Evolutionary conservation across 2,888 invertebrate genomes (phyloP).

Genomic region (Emesis furor): DNA sequence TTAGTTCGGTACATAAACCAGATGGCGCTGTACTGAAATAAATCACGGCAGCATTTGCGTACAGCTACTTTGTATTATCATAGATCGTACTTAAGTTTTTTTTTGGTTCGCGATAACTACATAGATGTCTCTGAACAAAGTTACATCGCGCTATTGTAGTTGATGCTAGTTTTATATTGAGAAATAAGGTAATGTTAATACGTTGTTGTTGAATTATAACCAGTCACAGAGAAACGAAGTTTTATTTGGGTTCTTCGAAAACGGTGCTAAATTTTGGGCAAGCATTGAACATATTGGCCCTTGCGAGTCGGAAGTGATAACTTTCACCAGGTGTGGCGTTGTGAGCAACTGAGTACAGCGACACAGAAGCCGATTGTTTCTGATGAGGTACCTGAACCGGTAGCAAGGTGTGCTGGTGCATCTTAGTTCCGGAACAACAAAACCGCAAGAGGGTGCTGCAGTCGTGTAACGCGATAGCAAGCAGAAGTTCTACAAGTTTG

Average conservation of each 20-base stretch:
- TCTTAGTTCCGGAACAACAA: not conserved
- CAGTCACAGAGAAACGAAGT: not conserved
- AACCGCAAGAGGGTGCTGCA: slow-evolving; percentile 12
- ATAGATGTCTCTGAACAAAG: too few relatives aligned
- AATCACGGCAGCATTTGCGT: not conserved
- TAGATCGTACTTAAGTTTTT: too few relatives aligned
- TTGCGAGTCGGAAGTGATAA: slow-evolving; percentile 7
- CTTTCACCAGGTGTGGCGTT: slow-evolving; percentile 6
- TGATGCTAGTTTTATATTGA: too few relatives aligned
- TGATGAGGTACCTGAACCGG: not conserved
- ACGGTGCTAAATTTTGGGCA: not conserved
- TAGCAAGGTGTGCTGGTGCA: not conserved
- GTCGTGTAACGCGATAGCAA: not conserved
- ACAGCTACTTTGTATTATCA: too few relatives aligned
- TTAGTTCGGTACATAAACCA: not conserved
- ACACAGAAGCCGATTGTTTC: slow-evolving; percentile 12
- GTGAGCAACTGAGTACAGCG: not conserved
- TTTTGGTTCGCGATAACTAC: too few relatives aligned
- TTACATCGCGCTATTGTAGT: too few relatives aligned
- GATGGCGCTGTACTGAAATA: not conserved
- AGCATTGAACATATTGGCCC: slow-evolving; percentile 8
- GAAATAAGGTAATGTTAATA: too few relatives aligned
- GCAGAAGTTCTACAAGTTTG: not conserved
- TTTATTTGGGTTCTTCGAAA: not conserved
- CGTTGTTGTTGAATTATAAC: not conserved